Evolutionary conservation across 2,888 invertebrate genomes (phyloP).

Genomic region (Dendrolimus houi): DNA sequence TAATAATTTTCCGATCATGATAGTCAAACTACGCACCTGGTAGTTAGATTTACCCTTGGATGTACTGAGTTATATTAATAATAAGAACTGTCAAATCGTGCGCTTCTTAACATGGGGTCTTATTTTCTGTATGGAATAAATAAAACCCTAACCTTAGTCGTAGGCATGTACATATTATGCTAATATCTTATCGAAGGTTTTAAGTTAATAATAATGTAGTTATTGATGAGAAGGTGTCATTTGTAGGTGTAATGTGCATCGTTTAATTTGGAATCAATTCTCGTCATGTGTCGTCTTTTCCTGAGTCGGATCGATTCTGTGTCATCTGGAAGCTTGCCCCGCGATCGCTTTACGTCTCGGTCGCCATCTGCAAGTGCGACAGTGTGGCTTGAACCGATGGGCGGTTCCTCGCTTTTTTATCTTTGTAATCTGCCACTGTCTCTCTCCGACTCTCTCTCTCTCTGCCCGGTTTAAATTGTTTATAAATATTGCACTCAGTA

Average conservation of each 20-base stretch:
- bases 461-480: slow-evolving; percentile 40
- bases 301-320: slow-evolving; percentile 44
- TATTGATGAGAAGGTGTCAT: neutral
- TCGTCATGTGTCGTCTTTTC: slow-evolving; percentile 56
- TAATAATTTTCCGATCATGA: slow-evolving; percentile 7
- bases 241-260: slow-evolving; percentile 62
- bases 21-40: neutral
- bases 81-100: slow-evolving; percentile 51
- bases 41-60: slow-evolving; percentile 20
- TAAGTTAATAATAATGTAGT: neutral
- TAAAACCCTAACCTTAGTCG: slow-evolving; percentile 38
- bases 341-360: neutral
- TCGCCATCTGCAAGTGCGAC: neutral
- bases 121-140: slow-evolving; percentile 36
- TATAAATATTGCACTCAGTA: slow-evolving; percentile 65
- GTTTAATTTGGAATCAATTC: slow-evolving; percentile 67
- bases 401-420: slow-evolving; percentile 17
- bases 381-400: neutral
- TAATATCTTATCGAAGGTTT: slow-evolving; percentile 40
- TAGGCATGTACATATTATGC: slow-evolving; percentile 71
- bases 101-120: slow-evolving; percentile 73
- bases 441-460: slow-evolving; percentile 38
- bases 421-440: slow-evolving; percentile 5
- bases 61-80: slow-evolving; percentile 56
- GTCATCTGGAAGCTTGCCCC: slow-evolving; percentile 36